A percentile compares a stretch with the other conserved stretches of the same genome.
These are phyloP conservation scores for Pangasius krempfi DNA, from an alignment of 2,797 vertebrate genomes.

Conservation along the genomic window DNA sequence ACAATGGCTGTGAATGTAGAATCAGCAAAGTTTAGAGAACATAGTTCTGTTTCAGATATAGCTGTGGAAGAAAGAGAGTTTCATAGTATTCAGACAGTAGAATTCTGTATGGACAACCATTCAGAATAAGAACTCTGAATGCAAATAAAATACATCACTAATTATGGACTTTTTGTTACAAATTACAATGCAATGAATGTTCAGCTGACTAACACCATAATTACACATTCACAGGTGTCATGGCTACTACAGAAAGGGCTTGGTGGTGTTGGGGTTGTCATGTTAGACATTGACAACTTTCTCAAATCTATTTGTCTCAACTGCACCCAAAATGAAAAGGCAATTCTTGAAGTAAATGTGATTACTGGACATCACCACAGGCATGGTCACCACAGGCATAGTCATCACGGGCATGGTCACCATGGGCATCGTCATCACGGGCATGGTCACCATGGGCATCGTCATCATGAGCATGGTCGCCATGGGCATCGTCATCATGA, in stretches of 20 bases:
- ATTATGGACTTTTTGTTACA: neutral
- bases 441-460: neutral
- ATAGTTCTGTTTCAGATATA: neutral
- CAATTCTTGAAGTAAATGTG: slow-evolving; percentile 25
- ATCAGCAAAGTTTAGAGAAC: neutral
- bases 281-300: slow-evolving; percentile 41
- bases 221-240: slow-evolving; percentile 33
- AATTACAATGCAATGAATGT: neutral
- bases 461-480: neutral
- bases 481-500: neutral
- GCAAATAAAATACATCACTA: neutral
- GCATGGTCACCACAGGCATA: no score
- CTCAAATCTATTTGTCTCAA: slow-evolving; percentile 20
- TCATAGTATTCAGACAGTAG: neutral
- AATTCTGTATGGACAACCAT: neutral
- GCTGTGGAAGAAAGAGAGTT: neutral
- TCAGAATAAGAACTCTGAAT: neutral
- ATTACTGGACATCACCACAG: neutral
- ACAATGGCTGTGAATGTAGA: neutral
- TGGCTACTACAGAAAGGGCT: slow-evolving; percentile 42
- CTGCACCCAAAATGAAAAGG: slow-evolving; percentile 28
- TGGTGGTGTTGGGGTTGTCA: slow-evolving; percentile 45
- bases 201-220: neutral
- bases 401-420: neutral
- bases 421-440: slow-evolving; percentile 5